Conservation (phyloP, 2,888 invertebrate species). For the Polydrusus cervinus region DNA sequence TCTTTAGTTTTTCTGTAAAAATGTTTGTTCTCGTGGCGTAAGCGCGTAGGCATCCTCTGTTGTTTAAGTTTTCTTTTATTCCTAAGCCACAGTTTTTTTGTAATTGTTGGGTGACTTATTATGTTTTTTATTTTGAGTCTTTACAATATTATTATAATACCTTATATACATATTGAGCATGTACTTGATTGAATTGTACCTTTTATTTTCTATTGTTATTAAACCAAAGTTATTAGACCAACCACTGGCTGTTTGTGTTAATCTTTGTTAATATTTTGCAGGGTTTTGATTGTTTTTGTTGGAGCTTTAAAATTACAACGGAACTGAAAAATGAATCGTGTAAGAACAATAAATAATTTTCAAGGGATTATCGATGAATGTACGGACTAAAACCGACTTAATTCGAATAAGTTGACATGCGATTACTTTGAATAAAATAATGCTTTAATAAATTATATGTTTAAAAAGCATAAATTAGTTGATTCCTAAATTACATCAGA, state of each 20-base stretch:
- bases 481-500: too few species aligned
- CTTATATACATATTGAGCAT: constrained; percentile 67
- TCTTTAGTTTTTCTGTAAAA: constrained; percentile 63
- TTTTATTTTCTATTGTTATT: constrained; percentile 72
- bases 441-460: too few species aligned
- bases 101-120: constrained; percentile 69
- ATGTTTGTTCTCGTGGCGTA: constrained; percentile 68
- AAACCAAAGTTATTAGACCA: constrained; percentile 72
- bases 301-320: constrained; percentile 27
- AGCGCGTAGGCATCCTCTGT: constrained; percentile 71
- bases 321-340: constrained; percentile 29
- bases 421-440: too few species aligned
- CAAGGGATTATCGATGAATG: neutral
- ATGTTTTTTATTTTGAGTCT: constrained; percentile 67
- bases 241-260: constrained; percentile 65
- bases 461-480: too few species aligned
- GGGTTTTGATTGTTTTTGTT: constrained; percentile 57
- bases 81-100: constrained; percentile 59
- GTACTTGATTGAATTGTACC: constrained; percentile 70
- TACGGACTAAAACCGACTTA: too few species aligned
- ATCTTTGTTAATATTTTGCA: constrained; percentile 63
- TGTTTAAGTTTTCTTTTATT: constrained; percentile 63
- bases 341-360: neutral
- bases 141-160: constrained; percentile 66
- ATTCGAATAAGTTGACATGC: too few species aligned